Evolutionary conservation across 2,113 vertebrate species (phyloP).

Genomic region (Nothocercus julius): DNA sequence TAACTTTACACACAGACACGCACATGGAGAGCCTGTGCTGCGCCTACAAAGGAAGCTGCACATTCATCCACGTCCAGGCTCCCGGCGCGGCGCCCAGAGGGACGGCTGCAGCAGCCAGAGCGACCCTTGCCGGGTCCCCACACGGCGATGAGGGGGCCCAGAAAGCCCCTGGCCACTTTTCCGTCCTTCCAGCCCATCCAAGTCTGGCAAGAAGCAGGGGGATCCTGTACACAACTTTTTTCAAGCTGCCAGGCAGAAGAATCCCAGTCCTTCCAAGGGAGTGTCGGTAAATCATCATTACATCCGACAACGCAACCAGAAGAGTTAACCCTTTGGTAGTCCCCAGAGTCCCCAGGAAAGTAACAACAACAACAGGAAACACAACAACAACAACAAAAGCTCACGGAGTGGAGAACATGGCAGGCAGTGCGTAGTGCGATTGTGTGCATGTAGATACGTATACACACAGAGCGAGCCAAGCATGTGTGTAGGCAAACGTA

Average conservation of each 20-base stretch:
- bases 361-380: not conserved
- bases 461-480: not conserved
- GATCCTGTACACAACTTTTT: conserved; percentile 51
- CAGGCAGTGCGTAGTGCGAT: not conserved
- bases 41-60: conserved; percentile 18
- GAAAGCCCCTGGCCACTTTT: not conserved
- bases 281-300: conserved; percentile 68
- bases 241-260: conserved; percentile 61
- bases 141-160: not conserved
- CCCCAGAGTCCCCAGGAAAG: not conserved
- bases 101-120: not conserved
- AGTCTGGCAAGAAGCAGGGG: not conserved
- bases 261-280: conserved; percentile 69
- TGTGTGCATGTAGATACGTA: fast-evolving
- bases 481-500: not conserved
- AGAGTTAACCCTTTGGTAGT: conserved; percentile 52
- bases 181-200: not conserved
- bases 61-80: not conserved
- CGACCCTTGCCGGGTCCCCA: not conserved
- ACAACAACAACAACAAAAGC: not conserved
- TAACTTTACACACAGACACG: not conserved
- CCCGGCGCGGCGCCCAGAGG: not conserved
- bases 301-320: conserved; percentile 61
- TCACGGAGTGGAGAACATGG: not conserved
- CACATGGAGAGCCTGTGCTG: not conserved